These are phyloP conservation scores for Ctenochaetus hawaiiensis DNA, from an alignment of 2,797 vertebrate genomes.

Conservation along the genomic window DNA sequence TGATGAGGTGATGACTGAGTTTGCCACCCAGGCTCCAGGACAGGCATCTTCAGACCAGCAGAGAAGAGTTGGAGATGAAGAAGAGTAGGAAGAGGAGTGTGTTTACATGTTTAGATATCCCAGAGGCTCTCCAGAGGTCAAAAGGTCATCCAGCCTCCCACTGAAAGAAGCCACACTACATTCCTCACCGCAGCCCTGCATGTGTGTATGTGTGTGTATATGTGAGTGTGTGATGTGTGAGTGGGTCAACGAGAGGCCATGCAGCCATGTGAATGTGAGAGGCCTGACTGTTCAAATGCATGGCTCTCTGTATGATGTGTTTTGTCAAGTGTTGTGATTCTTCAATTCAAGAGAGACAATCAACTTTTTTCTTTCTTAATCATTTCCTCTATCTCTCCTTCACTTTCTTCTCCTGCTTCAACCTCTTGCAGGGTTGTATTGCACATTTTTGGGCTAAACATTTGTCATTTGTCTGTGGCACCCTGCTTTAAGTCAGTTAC, in stretches of 20 bases:
- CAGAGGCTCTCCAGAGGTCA: conserved; percentile 87
- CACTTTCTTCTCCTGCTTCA: not conserved
- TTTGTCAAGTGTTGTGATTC: conserved; percentile 8
- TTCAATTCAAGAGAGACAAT: conserved; percentile 33
- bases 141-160: conserved; percentile 85
- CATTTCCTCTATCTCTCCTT: conserved; percentile 1
- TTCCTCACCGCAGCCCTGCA: conserved; percentile 68
- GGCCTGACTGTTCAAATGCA: conserved; percentile 46
- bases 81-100: conserved; percentile 56
- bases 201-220: conserved; percentile 23
- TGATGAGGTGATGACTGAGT: conserved; percentile 65
- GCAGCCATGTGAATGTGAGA: conserved; percentile 33
- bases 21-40: conserved; percentile 61
- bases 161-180: conserved; percentile 66
- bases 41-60: conserved; percentile 26
- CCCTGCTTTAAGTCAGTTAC: too few species aligned
- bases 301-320: conserved; percentile 21
- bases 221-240: not conserved
- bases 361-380: not conserved
- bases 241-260: conserved; percentile 65
- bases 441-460: not conserved
- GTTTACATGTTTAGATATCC: conserved; percentile 90
- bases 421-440: not conserved
- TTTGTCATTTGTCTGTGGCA: too few species aligned
- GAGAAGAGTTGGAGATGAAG: conserved; percentile 39